Evolutionary conservation across 2,888 invertebrate species (phyloP).

Genomic region (Zygaena filipendulae): DNA sequence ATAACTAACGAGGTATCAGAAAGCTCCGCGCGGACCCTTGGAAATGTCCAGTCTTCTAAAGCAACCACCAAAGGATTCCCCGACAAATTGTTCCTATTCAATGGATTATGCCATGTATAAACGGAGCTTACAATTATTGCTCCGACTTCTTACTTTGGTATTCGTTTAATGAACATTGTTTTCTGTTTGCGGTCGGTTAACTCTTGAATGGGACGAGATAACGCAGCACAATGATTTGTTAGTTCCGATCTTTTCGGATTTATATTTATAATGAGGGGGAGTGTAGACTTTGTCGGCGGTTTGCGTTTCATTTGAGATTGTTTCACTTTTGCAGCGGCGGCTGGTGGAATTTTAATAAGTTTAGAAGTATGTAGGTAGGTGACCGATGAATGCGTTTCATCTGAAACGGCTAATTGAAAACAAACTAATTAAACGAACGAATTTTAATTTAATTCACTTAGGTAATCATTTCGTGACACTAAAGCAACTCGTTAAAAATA

Average conservation of each 20-base stretch:
- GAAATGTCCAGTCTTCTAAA: constrained; percentile 42
- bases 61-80: constrained; percentile 42
- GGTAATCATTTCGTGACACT: no score
- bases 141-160: constrained; percentile 45
- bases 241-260: constrained; percentile 27
- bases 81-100: constrained; percentile 62
- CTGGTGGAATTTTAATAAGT: no score
- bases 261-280: constrained; percentile 22
- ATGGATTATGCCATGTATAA: constrained; percentile 39
- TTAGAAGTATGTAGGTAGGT: no score
- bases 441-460: no score
- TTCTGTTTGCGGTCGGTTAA: constrained; percentile 32
- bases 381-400: no score
- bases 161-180: constrained; percentile 65
- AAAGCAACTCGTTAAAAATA: no score
- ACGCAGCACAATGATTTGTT: constrained; percentile 39
- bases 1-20: constrained; percentile 62
- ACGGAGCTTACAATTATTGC: constrained; percentile 42
- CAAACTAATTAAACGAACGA: no score
- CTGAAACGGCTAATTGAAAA: no score
- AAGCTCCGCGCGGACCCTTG: constrained; percentile 44
- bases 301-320: neutral
- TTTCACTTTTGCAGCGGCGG: neutral
- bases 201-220: constrained; percentile 41
- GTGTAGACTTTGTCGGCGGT: constrained; percentile 13